These are phyloP conservation scores for roundworm (Caenorhabditis elegans) DNA, from an alignment of 1,140 invertebrate species.

Conservation along the genomic window WBcel235 BX284606.5:10844501-10845000, in stretches of 20 bases:
- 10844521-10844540: neutral
- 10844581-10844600: conserved; percentile 33
- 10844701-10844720: neutral
- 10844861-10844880: neutral
- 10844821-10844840: neutral
- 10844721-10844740: neutral
- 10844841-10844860: too few species aligned
- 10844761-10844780: too few species aligned
- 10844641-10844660: conserved; percentile 1
- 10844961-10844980: too few species aligned
- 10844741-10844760: neutral
- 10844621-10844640: neutral
- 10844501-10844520: neutral
- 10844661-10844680: conserved; percentile 19
- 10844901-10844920: neutral
- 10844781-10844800: conserved; percentile 1
- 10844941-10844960: too few species aligned
- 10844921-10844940: neutral
- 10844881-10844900: neutral
- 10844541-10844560: conserved; percentile 39
- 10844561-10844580: conserved; percentile 35
- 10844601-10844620: conserved; percentile 35
- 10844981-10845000: too few species aligned
- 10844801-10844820: neutral
- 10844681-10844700: neutral